Base-by-base conservation (phyloP, 2,888 invertebrate genomes). In the Hipparchia sbordonii region DNA sequence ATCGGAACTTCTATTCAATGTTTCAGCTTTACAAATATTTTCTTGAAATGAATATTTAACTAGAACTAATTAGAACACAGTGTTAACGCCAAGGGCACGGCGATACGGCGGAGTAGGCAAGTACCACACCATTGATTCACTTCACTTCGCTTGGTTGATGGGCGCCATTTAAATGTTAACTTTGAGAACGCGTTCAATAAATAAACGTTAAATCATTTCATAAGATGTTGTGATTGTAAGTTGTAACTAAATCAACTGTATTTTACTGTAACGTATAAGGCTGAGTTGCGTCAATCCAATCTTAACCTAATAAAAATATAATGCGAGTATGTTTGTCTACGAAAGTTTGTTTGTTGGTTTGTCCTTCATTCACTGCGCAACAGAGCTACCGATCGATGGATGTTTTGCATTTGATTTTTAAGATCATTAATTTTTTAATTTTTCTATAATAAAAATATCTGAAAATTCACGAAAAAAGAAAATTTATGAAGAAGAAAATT, bases 81-180 rank as follows among this genome's bases (percentile, higher is more conserved):
- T 6, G 7, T 4, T 9, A 65, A 33, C 65, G 51, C 33, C 65
- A 52, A 52, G 33, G 65, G 65, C 6, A 62, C 62, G 62, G 48
- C 48, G 51, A 13, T 51, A 56, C n/a, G 52, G 10, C 10, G 10
- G 23, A 59, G 59, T 33, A 60, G 59, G 33, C 9, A 23, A 10
- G 59, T 33, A 9, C 33, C 39, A 39, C 51, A 12, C 51, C 65
- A 52, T 52, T 65, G 65, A 52, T 65, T 65, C 52, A 65, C 65
- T 65, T 23, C 33, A 39, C 48, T 48, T 48, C 1, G 51, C 23
- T 63, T 51, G 46, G n/a, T 8, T n/a, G 62, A 62, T 62, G 62
- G 65, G 51, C 65, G 65, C 65, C 52, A 65, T 65, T 65, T 65
- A 65, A 65, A 65, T 65, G 65, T 65, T 65, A 65, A 10, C 23